Base-by-base conservation (phyloP, 2,888 invertebrate species). In the Drosophila algonquin region DNA sequence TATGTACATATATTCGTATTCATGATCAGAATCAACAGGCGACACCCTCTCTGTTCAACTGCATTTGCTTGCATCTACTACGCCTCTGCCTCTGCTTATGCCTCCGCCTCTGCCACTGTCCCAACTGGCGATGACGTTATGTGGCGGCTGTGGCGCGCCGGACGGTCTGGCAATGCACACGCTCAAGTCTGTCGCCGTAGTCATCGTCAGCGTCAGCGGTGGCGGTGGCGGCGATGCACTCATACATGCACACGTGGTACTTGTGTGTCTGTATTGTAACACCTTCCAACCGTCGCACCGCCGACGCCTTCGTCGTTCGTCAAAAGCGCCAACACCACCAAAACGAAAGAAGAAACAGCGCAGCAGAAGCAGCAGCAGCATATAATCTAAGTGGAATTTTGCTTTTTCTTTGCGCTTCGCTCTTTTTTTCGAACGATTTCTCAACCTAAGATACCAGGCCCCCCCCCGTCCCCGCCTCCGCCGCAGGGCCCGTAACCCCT, bases 301-400 rank as follows among this genome's bases (percentile, higher is more conserved):
- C 70, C 68, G 79, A 72, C 75, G 68, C 75, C 64, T 14, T 9
- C 56, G 56, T 60, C 64, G 74, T 67, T 72, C 82, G 73, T 75
- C 82, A 81, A 71, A 70, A 82, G 73, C 73, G 76, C 71, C 75
- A 81, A 75, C 71, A 80, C 72, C 62, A 80, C 68, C 51, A 47
- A 48, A 21, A 18, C 7, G 48, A 7, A 35, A 24, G 40, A 59
- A 18, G 61, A 18, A 61, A 18, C 27, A 61, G 63, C 14, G 47
- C 53, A 63, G 48, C 51, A 67, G 51, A 51, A 63, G 53, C 56
- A 61, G 57, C 54, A 45, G 69, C 73, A 75, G 82, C 75, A 80
- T 70, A 83, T 82, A 83, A 86, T 86, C 79, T 81, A 83, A 86
- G 76, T 85, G 84, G 79, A 86, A 81, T 86, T 86, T 79, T 80